Base-by-base conservation (phyloP, 1,140 invertebrate species). In the Gonatopus flavifemur region DNA sequence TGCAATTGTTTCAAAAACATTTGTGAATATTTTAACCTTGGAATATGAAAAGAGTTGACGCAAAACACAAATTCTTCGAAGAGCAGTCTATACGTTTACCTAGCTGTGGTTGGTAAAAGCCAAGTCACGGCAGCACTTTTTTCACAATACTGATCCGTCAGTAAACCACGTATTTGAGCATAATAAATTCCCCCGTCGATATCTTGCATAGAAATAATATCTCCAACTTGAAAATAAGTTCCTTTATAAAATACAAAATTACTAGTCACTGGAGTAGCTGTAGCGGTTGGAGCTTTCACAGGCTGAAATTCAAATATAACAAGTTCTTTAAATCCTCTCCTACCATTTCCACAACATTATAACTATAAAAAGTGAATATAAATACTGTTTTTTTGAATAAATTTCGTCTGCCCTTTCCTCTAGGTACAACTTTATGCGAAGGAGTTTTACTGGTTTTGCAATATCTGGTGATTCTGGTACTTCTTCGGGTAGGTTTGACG, bases 41-140 rank as follows among this genome's bases (percentile, higher is more conserved):
- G n/a, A n/a, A n/a, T n/a, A n/a, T n/a, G n/a, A n/a, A n/a, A n/a
- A n/a, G n/a, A n/a, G n/a, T n/a, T n/a, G n/a, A n/a, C n/a, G n/a
- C n/a, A n/a, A n/a, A n/a, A n/a, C n/a, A n/a, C n/a, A n/a, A n/a
- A n/a, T n/a, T n/a, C n/a, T n/a, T n/a, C n/a, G n/a, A n/a, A n/a
- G n/a, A n/a, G n/a, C n/a, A n/a, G n/a, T n/a, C n/a, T n/a, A n/a
- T n/a, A n/a, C n/a, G n/a, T 31, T 13, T 65, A 77, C 76, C 76
- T 77, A n/a, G 83, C 81, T 57, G 85, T 83, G 3, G 93, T 94
- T 9, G 93, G 93, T 31, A 97, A 76, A 2, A 96, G 79, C 93
- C 93, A 97, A 0, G 92, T 93, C n/a, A 97, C 80, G 6, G 90
- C 89, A 5, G 91, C 93, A 78, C 92, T 94, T 76, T 96, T 96